Evolutionary conservation across 1,140 invertebrate genomes (phyloP).

Genomic region (Sycobia sp.): DNA sequence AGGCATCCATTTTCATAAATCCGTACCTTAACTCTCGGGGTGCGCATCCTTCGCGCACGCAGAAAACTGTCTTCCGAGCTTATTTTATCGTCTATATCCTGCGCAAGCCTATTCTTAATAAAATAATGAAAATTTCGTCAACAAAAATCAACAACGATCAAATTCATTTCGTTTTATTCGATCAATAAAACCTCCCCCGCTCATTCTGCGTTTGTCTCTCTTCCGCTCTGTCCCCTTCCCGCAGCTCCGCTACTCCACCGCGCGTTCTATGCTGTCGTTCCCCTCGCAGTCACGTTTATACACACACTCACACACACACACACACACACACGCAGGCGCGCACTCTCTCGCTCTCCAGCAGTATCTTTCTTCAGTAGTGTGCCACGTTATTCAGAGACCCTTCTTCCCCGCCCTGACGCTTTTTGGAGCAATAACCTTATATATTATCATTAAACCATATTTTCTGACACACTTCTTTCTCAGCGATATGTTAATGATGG

Average conservation of each 20-base stretch:
- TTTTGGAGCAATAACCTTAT: background rate
- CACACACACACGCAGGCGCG: background rate
- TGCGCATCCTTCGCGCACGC: background rate
- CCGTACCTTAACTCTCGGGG: background rate
- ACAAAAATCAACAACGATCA: no score
- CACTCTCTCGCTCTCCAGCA: background rate
- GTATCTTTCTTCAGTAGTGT: background rate
- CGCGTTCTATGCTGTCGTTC: background rate
- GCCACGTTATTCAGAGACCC: background rate
- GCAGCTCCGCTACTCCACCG: background rate
- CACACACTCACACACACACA: background rate
- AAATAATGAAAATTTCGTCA: no score
- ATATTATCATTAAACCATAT: no score
- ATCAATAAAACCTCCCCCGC: slow-evolving; percentile 32
- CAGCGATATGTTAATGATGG: no score
- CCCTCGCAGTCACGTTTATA: background rate
- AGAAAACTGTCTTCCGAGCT: no score
- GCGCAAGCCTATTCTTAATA: no score
- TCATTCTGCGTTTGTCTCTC: background rate
- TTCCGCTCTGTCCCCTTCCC: background rate
- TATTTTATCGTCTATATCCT: no score
- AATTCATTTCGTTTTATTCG: slow-evolving; percentile 10
- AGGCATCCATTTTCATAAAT: slow-evolving; percentile 28
- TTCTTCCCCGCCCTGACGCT: background rate
- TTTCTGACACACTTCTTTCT: no score